phyloP scores from a whole-genome alignment of 2,113 vertebrate genomes.

The Calcarius ornatus region DNA sequence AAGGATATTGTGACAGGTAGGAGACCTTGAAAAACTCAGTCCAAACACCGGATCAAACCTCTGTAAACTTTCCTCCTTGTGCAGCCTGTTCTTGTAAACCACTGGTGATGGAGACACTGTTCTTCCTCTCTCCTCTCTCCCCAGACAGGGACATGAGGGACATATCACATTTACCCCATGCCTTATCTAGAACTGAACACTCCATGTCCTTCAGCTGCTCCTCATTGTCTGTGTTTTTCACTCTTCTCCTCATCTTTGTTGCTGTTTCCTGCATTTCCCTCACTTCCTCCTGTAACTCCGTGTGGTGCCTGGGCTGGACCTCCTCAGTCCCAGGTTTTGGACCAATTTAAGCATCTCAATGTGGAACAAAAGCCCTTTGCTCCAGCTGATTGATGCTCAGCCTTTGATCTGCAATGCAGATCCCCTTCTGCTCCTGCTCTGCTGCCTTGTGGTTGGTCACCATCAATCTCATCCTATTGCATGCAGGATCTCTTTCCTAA shows the following conservation, averaged over 20 bases:
- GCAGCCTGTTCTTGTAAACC: slow-evolving; percentile 16
- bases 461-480: not conserved
- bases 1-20: not conserved
- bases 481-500: not conserved
- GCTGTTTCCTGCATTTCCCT: not conserved
- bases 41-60: not conserved
- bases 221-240: not conserved
- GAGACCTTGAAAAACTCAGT: not conserved
- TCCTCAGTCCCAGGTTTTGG: not conserved
- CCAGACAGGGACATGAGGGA: not conserved
- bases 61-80: not conserved
- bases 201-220: not conserved
- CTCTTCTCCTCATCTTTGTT: not conserved
- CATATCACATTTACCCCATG: not conserved
- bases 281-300: rapidly evolving
- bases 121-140: not conserved
- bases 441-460: not conserved
- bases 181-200: not conserved
- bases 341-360: not conserved
- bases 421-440: not conserved
- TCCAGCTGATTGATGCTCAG: not conserved
- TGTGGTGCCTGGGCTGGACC: not conserved
- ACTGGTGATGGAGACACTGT: not conserved
- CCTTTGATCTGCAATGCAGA: not conserved
- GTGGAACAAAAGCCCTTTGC: not conserved